Percentiles rank a stretch among this genome's conserved stretches.
These are phyloP conservation scores for Pandion haliaetus DNA, from an alignment of 2,113 vertebrate species.

Conservation along the genomic window DNA sequence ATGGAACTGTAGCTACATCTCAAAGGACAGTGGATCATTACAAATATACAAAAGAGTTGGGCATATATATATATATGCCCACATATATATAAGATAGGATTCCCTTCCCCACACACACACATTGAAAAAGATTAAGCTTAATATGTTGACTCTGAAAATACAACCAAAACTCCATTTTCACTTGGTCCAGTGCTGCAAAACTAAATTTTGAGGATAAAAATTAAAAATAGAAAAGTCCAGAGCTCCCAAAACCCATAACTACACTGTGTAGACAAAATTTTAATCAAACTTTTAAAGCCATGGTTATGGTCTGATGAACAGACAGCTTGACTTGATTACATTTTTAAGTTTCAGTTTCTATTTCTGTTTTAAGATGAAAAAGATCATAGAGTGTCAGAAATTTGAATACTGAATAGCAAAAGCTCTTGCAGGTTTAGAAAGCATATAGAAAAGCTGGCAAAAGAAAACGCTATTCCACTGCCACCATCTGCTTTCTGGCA, in stretches of 20 bases:
- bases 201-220: not conserved
- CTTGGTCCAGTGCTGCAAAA: not conserved
- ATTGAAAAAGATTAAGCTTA: not conserved
- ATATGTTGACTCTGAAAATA: conserved; percentile 1
- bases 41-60: not conserved
- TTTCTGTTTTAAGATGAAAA: conserved; percentile 78
- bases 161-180: not conserved
- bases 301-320: conserved; percentile 64
- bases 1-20: not conserved
- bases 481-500: conserved; percentile 76
- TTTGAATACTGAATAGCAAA: conserved; percentile 74
- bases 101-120: not conserved
- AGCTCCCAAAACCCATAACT: conserved; percentile 16
- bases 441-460: conserved; percentile 77
- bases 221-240: not conserved
- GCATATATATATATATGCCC: not conserved
- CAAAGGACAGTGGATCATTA: not conserved
- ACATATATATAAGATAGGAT: not conserved
- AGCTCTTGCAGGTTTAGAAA: conserved; percentile 78
- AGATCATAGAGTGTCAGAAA: conserved; percentile 73
- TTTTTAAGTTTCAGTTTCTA: conserved; percentile 78
- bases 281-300: conserved; percentile 67
- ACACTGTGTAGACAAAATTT: conserved; percentile 51
- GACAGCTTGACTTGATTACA: conserved; percentile 73
- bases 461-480: conserved; percentile 65